phyloP scores from a whole-genome alignment of 2,888 invertebrate genomes.

The Phalera bucephala region DNA sequence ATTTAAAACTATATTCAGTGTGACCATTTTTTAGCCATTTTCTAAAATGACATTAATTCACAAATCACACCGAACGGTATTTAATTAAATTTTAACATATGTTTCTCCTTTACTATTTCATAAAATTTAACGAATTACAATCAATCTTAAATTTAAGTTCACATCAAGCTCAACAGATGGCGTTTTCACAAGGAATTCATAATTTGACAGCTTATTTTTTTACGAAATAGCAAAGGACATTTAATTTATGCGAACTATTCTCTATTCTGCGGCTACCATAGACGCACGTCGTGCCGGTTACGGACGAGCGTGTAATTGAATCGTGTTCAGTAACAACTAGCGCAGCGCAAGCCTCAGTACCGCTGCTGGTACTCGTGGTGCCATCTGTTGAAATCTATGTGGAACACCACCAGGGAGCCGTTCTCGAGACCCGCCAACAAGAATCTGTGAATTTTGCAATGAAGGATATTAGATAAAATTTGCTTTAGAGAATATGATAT shows the following conservation, averaged over 20 bases:
- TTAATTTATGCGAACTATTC: not conserved
- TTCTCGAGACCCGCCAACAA: slow-evolving; percentile 98
- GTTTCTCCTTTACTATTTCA: slow-evolving; percentile 22
- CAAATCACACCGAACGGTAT: slow-evolving; percentile 9
- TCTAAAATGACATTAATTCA: slow-evolving; percentile 4
- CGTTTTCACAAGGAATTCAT: too few relatives aligned
- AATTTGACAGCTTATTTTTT: not conserved
- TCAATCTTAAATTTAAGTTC: slow-evolving; percentile 9
- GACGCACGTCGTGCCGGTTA: not conserved
- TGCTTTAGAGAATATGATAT: too few relatives aligned
- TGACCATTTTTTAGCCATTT: slow-evolving; percentile 13
- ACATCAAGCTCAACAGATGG: slow-evolving; percentile 20
- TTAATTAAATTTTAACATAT: slow-evolving; percentile 4
- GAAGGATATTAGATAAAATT: too few relatives aligned
- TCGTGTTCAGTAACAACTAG: slow-evolving; percentile 26
- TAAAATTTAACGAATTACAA: slow-evolving; percentile 3
- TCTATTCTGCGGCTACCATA: not conserved
- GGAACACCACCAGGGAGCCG: slow-evolving; percentile 99
- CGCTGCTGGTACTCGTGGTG: slow-evolving; percentile 98
- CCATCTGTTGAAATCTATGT: slow-evolving; percentile 99
- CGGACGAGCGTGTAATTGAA: slow-evolving; percentile 6
- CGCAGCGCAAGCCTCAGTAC: slow-evolving; percentile 83
- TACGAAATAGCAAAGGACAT: slow-evolving; percentile 26
- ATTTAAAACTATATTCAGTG: slow-evolving; percentile 17
- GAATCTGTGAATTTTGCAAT: slow-evolving; percentile 85